These are phyloP conservation scores for Ichneumoninae sp. DNA, from an alignment of 2,888 invertebrate genomes.

Conservation along the genomic window DNA sequence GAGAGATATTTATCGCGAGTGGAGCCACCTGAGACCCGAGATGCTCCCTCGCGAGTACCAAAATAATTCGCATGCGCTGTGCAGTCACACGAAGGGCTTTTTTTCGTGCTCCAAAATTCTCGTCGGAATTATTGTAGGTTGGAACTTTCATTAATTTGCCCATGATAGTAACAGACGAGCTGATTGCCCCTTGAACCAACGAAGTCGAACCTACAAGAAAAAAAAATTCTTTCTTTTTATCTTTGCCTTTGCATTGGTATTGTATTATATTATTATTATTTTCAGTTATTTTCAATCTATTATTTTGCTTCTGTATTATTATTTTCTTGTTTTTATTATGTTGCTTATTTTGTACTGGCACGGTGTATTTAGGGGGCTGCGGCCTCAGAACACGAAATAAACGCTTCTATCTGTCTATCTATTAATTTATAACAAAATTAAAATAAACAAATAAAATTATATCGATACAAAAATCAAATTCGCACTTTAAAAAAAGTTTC, in stretches of 20 bases:
- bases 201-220: neutral
- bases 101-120: neutral
- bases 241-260: no score
- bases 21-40: constrained; percentile 50
- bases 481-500: neutral
- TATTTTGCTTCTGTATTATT: no score
- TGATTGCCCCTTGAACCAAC: neutral
- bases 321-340: no score
- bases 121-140: neutral
- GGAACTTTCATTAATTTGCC: neutral
- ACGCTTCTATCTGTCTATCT: no score
- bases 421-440: neutral
- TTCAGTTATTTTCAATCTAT: no score
- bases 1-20: constrained; percentile 76
- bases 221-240: neutral
- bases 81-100: neutral
- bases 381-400: no score
- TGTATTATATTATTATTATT: no score
- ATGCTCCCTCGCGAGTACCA: neutral
- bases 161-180: neutral
- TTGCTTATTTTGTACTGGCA: no score
- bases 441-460: neutral
- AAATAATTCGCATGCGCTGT: neutral
- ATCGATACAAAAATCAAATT: neutral
- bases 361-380: no score